Evolutionary conservation across 2,888 invertebrate genomes (phyloP).

Genomic region (Ophonus ardosiacus): DNA sequence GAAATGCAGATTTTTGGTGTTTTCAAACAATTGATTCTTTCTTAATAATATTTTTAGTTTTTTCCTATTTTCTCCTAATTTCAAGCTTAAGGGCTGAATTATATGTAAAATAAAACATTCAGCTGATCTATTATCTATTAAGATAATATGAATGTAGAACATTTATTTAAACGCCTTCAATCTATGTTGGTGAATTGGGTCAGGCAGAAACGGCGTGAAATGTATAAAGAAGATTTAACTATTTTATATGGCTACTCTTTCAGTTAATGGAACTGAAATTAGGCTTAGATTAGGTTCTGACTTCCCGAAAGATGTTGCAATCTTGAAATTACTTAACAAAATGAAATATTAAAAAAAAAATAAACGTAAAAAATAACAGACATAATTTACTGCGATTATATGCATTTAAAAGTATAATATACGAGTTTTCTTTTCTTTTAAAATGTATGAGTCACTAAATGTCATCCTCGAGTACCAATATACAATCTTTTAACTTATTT

Average conservation of each 20-base stretch:
- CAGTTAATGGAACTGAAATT: constrained; percentile 36
- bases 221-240: background rate
- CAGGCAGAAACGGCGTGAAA: background rate
- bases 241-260: constrained; percentile 27
- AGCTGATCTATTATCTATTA: background rate
- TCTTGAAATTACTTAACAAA: background rate
- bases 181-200: background rate
- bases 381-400: background rate
- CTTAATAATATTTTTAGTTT: no score
- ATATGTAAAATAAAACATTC: background rate
- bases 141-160: no score
- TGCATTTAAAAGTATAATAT: background rate
- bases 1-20: no score
- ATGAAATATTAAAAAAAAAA: background rate
- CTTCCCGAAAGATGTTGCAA: background rate
- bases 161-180: background rate
- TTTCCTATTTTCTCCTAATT: no score
- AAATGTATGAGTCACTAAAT: no score
- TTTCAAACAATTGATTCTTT: no score
- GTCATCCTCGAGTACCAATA: no score
- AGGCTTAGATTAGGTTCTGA: constrained; percentile 4
- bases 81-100: no score
- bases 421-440: no score
- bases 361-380: background rate
- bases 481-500: no score